These are phyloP conservation scores for Galagoides demidoff DNA, from an alignment of 2,797 vertebrate genomes.

Conservation along the genomic window DNA sequence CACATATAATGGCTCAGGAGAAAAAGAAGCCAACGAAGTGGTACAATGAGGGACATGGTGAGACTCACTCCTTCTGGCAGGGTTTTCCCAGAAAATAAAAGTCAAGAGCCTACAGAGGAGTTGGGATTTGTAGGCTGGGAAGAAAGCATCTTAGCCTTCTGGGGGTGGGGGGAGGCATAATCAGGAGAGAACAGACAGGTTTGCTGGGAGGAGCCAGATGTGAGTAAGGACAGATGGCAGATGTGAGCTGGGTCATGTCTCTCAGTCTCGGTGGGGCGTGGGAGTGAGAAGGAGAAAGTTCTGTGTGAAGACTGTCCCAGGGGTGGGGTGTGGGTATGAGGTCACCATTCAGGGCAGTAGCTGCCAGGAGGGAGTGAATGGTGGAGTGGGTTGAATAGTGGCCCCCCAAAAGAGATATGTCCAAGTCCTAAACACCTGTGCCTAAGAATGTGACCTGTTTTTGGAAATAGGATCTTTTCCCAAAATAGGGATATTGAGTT, in stretches of 20 bases:
- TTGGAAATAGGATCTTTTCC: not conserved
- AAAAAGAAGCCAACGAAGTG: not conserved
- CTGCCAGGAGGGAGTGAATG: not conserved
- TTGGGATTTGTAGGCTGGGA: not conserved
- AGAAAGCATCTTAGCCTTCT: not conserved
- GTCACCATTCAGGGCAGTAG: not conserved
- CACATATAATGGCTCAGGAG: not conserved
- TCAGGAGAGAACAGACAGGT: not conserved
- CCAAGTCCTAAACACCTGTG: not conserved
- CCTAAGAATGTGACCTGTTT: not conserved
- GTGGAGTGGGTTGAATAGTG: not conserved
- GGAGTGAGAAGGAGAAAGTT: not conserved
- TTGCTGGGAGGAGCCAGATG: conserved; percentile 30
- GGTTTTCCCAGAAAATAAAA: not conserved
- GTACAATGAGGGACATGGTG: not conserved
- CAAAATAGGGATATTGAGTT: not conserved
- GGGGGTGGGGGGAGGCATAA: too few relatives aligned
- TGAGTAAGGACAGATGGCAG: not conserved
- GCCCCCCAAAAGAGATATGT: not conserved
- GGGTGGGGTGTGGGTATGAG: not conserved
- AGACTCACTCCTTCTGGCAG: not conserved
- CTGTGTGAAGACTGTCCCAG: not conserved
- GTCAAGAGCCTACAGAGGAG: not conserved
- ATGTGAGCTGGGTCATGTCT: not conserved
- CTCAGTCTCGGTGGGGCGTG: not conserved